Conservation (phyloP, 2,888 invertebrate genomes). For the Eristalis tenax region DNA sequence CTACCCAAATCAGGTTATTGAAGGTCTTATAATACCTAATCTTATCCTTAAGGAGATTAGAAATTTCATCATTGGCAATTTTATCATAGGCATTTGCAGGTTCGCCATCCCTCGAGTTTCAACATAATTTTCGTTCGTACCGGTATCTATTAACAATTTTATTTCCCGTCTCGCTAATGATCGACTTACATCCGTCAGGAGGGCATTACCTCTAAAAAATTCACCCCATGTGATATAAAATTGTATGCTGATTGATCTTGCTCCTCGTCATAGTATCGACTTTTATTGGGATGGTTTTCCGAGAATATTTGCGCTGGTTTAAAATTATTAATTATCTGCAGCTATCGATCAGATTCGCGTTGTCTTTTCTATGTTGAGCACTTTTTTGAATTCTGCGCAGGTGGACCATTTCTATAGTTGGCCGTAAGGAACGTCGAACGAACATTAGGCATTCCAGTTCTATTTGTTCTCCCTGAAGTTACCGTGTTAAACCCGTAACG, state of each 20-base stretch:
- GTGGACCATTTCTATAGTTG: too few relatives aligned
- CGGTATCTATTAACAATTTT: neutral
- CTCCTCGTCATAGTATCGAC: neutral
- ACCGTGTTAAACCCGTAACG: neutral
- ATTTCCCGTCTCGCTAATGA: neutral
- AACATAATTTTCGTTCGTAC: neutral
- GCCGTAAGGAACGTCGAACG: too few relatives aligned
- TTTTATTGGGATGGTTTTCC: neutral
- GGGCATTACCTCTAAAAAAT: neutral
- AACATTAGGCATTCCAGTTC: too few relatives aligned
- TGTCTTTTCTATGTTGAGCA: too few relatives aligned
- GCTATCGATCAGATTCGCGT: too few relatives aligned
- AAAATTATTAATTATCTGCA: too few relatives aligned
- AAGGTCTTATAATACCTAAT: neutral
- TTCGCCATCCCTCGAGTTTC: slow-evolving; percentile 28
- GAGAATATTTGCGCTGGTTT: too few relatives aligned
- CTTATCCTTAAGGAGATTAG: slow-evolving; percentile 20
- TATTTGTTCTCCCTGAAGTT: too few relatives aligned
- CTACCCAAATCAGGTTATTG: slow-evolving; percentile 2
- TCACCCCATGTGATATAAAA: neutral
- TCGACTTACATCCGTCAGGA: neutral
- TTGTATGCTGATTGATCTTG: neutral
- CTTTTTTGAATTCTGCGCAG: too few relatives aligned
- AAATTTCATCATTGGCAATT: slow-evolving; percentile 29
- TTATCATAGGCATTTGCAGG: slow-evolving; percentile 30